phyloP scores from a whole-genome alignment of 2,113 vertebrate species.

The Grus americana region DNA sequence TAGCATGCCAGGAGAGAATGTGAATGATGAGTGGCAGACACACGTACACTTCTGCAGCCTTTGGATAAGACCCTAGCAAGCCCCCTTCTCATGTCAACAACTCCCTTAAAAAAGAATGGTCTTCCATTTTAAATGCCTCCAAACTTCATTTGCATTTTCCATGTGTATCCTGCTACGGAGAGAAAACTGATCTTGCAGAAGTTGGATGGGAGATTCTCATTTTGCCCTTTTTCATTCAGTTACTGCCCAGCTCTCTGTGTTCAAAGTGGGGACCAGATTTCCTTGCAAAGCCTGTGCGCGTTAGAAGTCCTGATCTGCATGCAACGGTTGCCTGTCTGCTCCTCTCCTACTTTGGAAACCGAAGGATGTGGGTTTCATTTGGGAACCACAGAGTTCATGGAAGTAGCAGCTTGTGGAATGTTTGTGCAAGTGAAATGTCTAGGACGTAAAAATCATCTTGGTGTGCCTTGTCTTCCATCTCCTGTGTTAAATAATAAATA shows the following conservation, averaged over 20 bases:
- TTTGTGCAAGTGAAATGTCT: not conserved
- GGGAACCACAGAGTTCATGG: not conserved
- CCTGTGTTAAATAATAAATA: not conserved
- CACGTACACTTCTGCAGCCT: not conserved
- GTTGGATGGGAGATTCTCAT: rapidly evolving
- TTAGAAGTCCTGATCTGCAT: not conserved
- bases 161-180: not conserved
- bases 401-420: not conserved
- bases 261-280: not conserved
- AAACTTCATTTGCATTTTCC: not conserved
- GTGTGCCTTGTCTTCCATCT: not conserved
- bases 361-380: not conserved
- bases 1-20: not conserved
- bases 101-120: not conserved
- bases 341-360: not conserved
- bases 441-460: not conserved
- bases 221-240: not conserved
- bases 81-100: not conserved
- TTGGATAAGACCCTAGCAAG: not conserved
- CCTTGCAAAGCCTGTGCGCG: not conserved
- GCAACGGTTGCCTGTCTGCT: not conserved
- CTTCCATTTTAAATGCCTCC: not conserved
- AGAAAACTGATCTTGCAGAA: not conserved
- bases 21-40: not conserved
- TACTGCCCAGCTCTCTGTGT: not conserved